Percentiles rank a stretch among this genome's conserved stretches.
These are phyloP conservation scores for Camponotus fellah DNA, from an alignment of 2,888 invertebrate species.

Conservation along the genomic window DNA sequence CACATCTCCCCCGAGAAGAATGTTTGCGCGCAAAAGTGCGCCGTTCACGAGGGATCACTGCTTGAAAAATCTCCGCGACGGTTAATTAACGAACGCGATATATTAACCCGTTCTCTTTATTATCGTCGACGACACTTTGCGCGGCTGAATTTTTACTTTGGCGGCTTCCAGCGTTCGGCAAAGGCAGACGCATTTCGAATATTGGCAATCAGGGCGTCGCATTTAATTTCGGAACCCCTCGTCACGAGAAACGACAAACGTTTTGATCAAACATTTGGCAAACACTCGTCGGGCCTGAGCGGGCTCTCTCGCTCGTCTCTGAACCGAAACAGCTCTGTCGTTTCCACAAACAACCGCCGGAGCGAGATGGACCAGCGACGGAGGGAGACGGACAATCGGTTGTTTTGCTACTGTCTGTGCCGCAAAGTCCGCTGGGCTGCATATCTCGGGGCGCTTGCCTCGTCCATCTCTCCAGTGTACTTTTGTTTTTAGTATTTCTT, in stretches of 20 bases:
- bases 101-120: slow-evolving; percentile 17
- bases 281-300: slow-evolving; percentile 80
- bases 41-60: neutral
- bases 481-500: slow-evolving; percentile 23
- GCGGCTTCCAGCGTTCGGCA: neutral
- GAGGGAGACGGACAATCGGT: slow-evolving; percentile 64
- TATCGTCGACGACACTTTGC: slow-evolving; percentile 23
- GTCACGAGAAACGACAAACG: slow-evolving; percentile 82
- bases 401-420: slow-evolving; percentile 82
- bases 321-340: slow-evolving; percentile 78
- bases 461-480: slow-evolving; percentile 61
- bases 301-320: slow-evolving; percentile 62
- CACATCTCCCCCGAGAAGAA: slow-evolving; percentile 31
- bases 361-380: slow-evolving; percentile 62
- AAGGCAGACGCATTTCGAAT: slow-evolving; percentile 70
- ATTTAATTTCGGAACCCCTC: slow-evolving; percentile 81
- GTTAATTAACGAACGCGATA: slow-evolving; percentile 46
- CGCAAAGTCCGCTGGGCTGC: slow-evolving; percentile 80
- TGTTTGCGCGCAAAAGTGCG: slow-evolving; percentile 15
- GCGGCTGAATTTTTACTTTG: slow-evolving; percentile 32
- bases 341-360: slow-evolving; percentile 80
- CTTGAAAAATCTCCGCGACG: slow-evolving; percentile 15
- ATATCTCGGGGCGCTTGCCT: slow-evolving; percentile 79
- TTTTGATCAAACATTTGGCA: slow-evolving; percentile 85
- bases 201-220: slow-evolving; percentile 78